Percentiles rank a stretch among this genome's conserved stretches.
phyloP scores from a whole-genome alignment of 2,113 vertebrate species.

The Megaceryle maxima region DNA sequence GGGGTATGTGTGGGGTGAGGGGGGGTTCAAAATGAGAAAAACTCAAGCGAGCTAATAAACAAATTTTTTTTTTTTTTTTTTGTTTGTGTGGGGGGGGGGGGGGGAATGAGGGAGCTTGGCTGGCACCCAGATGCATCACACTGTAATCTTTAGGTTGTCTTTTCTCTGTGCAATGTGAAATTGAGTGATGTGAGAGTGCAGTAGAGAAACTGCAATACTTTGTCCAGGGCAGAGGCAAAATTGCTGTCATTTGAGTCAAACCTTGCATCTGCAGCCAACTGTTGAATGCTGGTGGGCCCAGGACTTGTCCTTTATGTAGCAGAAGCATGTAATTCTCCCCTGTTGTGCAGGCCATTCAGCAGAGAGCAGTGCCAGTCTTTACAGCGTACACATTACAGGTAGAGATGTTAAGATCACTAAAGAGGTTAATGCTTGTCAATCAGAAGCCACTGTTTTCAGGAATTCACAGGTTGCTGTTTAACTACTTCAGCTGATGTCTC shows the following conservation, averaged over 20 bases:
- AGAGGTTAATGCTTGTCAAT: background rate
- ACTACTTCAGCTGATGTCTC: background rate
- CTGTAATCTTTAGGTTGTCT: background rate
- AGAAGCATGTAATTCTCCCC: background rate
- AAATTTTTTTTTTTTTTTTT: no score
- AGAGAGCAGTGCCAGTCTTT: background rate
- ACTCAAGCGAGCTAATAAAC: no score
- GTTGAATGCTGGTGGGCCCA: background rate
- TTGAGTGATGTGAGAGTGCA: background rate
- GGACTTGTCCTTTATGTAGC: background rate
- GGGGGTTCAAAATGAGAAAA: no score
- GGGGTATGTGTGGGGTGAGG: no score
- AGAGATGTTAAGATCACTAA: background rate
- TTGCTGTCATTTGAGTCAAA: background rate
- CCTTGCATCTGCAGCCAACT: background rate
- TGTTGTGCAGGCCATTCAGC: background rate
- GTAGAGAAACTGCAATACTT: background rate
- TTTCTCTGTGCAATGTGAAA: background rate
- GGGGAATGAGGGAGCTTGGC: background rate
- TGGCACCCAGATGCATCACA: background rate
- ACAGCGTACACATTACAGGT: background rate
- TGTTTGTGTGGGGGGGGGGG: background rate
- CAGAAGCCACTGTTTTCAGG: background rate
- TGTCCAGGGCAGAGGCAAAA: background rate
- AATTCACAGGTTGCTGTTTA: background rate